phyloP scores from a whole-genome alignment of 2,797 vertebrate species.

The Dendrocincla tyrannina region DNA sequence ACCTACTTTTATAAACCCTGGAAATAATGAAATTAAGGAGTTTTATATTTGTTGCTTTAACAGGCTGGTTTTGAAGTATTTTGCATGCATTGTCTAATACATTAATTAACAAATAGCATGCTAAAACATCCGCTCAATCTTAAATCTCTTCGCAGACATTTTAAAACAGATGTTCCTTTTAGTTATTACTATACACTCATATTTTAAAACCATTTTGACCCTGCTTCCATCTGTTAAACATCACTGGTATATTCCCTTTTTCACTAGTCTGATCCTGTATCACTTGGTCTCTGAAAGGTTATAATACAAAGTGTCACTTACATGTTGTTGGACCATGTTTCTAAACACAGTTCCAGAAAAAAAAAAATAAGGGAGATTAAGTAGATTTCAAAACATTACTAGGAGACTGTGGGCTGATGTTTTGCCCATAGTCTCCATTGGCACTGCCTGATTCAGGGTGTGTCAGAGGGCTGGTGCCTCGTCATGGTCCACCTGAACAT shows the following conservation, averaged over 20 bases:
- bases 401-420: not conserved
- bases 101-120: conserved; percentile 23
- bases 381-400: not conserved
- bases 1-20: not conserved
- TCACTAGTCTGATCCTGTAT: not conserved
- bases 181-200: not conserved
- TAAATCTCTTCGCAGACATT: not conserved
- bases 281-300: conserved; percentile 9
- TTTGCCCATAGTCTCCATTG: not conserved
- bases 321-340: not conserved
- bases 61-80: conserved; percentile 55
- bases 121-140: conserved; percentile 18
- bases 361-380: not conserved
- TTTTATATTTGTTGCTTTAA: not conserved
- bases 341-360: not conserved
- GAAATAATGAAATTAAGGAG: not conserved
- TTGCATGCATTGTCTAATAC: conserved; percentile 7
- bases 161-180: not conserved
- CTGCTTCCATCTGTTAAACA: conserved; percentile 13
- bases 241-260: not conserved
- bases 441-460: not conserved
- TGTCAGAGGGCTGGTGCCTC: not conserved
- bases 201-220: not conserved
- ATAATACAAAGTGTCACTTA: not conserved
- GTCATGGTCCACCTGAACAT: not conserved